Evolutionary conservation across 2,888 invertebrate species (phyloP).

Genomic region (Baccha elongata): DNA sequence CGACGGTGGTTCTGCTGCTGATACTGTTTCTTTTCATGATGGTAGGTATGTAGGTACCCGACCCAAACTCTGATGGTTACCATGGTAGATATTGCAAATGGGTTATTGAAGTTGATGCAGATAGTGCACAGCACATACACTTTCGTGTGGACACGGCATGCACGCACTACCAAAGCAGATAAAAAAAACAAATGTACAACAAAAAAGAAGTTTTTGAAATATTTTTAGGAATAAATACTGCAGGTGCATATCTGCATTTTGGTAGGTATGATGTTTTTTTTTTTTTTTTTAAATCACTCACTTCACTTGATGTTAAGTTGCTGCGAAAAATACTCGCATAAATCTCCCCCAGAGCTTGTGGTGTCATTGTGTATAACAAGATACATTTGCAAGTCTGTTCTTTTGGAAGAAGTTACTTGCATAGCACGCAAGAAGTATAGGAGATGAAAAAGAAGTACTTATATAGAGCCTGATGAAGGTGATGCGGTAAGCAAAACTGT

Average conservation of each 20-base stretch:
- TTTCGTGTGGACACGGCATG: conserved; percentile 37
- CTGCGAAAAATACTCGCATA: conserved; percentile 66
- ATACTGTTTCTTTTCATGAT: conserved; percentile 20
- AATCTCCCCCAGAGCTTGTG: conserved; percentile 67
- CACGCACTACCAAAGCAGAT: conserved; percentile 48
- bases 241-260: conserved; percentile 68
- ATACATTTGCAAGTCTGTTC: conserved; percentile 54
- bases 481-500: conserved; percentile 36
- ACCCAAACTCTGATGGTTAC: conserved; percentile 61
- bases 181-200: conserved; percentile 43
- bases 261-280: conserved; percentile 30
- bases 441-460: conserved; percentile 30
- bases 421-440: conserved; percentile 18
- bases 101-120: conserved; percentile 73
- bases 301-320: conserved; percentile 64
- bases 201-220: conserved; percentile 64
- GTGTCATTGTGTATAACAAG: conserved; percentile 42
- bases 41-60: conserved; percentile 29
- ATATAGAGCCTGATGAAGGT: conserved; percentile 51
- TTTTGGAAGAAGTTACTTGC: conserved; percentile 40
- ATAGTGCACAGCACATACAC: conserved; percentile 59
- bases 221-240: conserved; percentile 73
- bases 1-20: background rate
- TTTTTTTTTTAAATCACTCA: conserved; percentile 62
- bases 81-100: conserved; percentile 58